These are phyloP conservation scores for Elysia crispata DNA, from an alignment of 2,888 invertebrate genomes.

Conservation along the genomic window DNA sequence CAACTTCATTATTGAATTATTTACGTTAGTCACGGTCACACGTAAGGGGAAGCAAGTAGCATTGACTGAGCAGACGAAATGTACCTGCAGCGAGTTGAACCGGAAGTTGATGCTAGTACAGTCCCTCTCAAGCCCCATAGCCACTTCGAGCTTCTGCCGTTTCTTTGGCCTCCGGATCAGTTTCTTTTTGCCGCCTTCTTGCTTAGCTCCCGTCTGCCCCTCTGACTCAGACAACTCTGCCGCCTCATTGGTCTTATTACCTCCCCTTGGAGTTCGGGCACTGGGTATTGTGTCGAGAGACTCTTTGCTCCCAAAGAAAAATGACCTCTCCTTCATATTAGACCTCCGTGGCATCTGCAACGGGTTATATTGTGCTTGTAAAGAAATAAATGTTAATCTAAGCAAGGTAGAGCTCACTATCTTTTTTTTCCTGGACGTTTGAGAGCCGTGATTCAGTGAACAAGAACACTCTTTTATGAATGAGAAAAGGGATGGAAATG, in stretches of 20 bases:
- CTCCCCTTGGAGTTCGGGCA: background rate
- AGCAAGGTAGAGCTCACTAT: background rate
- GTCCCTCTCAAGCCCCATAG: conserved; percentile 27
- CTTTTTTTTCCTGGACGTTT: too few species aligned
- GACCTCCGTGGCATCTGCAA: conserved; percentile 20
- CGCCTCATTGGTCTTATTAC: background rate
- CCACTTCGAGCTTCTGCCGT: conserved; percentile 16
- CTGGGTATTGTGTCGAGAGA: background rate
- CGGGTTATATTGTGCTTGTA: background rate
- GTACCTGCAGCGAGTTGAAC: conserved; percentile 31
- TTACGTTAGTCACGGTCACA: background rate
- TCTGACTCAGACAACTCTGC: background rate
- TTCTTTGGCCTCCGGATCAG: background rate
- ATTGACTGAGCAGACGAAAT: too few species aligned
- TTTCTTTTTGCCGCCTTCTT: background rate
- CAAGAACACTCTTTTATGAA: too few species aligned
- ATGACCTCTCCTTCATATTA: conserved; percentile 25
- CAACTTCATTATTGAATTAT: too few species aligned
- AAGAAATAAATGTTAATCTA: background rate
- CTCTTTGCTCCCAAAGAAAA: conserved; percentile 26
- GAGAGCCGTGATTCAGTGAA: too few species aligned
- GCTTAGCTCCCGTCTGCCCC: background rate
- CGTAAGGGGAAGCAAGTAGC: conserved; percentile 20
- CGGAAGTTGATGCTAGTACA: conserved; percentile 21
- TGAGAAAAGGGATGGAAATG: too few species aligned